A percentile compares a stretch with the other conserved stretches of the same genome.
These are phyloP conservation scores for Menidia beryllina DNA, from an alignment of 2,113 vertebrate genomes.

Conservation along the genomic window DNA sequence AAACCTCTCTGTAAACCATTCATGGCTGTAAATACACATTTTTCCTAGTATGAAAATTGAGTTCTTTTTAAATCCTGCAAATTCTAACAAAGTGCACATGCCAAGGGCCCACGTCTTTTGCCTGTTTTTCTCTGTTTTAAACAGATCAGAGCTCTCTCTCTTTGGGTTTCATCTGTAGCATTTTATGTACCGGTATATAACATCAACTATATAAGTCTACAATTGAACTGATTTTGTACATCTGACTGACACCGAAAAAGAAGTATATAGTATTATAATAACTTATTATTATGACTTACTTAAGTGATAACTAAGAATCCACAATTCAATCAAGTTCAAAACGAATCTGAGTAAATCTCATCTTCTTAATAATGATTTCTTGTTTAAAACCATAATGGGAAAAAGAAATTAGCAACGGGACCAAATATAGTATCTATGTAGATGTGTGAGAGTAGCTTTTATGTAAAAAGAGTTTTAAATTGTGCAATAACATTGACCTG, in stretches of 20 bases:
- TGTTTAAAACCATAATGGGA: too few species aligned
- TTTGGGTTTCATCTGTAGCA: neutral
- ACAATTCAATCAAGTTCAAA: too few species aligned
- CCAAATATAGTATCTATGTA: neutral
- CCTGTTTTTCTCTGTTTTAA: conserved; percentile 20
- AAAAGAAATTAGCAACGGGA: too few species aligned
- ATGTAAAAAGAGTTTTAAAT: neutral
- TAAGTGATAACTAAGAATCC: too few species aligned
- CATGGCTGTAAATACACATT: conserved; percentile 11
- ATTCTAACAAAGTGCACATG: conserved; percentile 2
- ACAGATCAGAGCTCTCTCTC: neutral
- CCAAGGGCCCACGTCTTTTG: conserved; percentile 8
- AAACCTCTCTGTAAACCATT: conserved; percentile 21
- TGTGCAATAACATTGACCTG: neutral
- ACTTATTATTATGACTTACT: too few species aligned
- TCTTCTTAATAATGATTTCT: neutral
- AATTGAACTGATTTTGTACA: too few species aligned
- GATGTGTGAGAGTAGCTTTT: neutral
- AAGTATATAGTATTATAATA: too few species aligned
- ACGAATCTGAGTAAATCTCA: neutral
- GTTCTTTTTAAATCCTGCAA: conserved; percentile 21
- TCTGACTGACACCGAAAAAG: too few species aligned
- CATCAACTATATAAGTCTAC: too few species aligned
- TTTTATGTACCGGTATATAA: too few species aligned
- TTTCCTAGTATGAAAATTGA: conserved; percentile 44